Evolutionary conservation across 2,888 invertebrate genomes (phyloP).

Genomic region (Protodeltote pygarga): DNA sequence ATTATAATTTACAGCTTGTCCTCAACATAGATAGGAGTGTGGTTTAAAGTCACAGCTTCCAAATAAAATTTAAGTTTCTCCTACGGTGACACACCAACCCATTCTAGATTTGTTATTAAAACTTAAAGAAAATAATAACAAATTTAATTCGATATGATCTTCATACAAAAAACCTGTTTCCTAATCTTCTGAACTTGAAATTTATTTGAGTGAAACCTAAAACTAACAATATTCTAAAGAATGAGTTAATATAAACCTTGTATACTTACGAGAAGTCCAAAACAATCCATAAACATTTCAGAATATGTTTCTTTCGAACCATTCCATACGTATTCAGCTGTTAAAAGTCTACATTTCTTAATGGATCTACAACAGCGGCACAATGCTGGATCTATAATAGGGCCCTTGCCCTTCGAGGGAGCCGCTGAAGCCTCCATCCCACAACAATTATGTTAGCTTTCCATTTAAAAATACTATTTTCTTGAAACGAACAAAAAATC

Average conservation of each 20-base stretch:
- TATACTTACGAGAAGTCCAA: slow-evolving; percentile 75
- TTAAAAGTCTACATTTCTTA: slow-evolving; percentile 78
- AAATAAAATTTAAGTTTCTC: too few species aligned
- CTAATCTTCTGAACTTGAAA: not conserved
- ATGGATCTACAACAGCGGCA: slow-evolving; percentile 79
- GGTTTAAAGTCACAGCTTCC: too few species aligned
- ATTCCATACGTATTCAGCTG: slow-evolving; percentile 73
- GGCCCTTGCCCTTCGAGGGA: slow-evolving; percentile 63
- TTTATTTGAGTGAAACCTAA: not conserved
- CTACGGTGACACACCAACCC: too few species aligned
- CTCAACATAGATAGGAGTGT: too few species aligned
- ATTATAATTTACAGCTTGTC: too few species aligned
- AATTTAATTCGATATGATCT: too few species aligned
- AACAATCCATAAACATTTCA: slow-evolving; percentile 81
- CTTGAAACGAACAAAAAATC: slow-evolving; percentile 14
- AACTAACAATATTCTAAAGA: not conserved
- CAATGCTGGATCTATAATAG: slow-evolving; percentile 73
- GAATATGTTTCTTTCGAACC: slow-evolving; percentile 76
- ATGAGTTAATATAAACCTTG: not conserved
- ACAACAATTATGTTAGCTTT: slow-evolving; percentile 34
- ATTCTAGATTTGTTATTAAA: too few species aligned
- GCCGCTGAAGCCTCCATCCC: slow-evolving; percentile 53
- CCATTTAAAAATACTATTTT: slow-evolving; percentile 40
- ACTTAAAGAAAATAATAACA: too few species aligned
- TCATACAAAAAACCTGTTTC: too few species aligned